Percentiles rank a stretch among this genome's conserved stretches.
Evolutionary conservation across 2,888 invertebrate species (phyloP).

Genomic region (Melanostoma scalare): DNA sequence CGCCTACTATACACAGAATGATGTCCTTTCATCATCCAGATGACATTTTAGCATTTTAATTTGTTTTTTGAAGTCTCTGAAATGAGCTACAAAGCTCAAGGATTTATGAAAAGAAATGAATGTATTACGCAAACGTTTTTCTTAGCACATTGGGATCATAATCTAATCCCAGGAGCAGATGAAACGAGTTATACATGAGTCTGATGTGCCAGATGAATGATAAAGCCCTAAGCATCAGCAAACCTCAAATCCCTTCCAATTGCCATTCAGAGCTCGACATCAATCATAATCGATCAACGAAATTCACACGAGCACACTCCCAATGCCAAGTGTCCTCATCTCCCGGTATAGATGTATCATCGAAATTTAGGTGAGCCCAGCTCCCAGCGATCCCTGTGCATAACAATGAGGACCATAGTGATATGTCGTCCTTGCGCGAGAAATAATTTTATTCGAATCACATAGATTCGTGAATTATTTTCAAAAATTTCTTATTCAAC

Average conservation of each 20-base stretch:
- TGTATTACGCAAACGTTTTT: conserved; percentile 7
- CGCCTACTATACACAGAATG: conserved; percentile 41
- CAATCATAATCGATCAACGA: conserved; percentile 73
- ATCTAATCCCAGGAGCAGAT: conserved; percentile 51
- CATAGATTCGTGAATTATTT: conserved; percentile 60
- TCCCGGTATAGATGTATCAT: conserved; percentile 17
- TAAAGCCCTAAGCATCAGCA: conserved; percentile 20
- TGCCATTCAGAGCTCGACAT: conserved; percentile 60
- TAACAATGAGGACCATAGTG: conserved; percentile 56
- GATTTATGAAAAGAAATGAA: neutral
- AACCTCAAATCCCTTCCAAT: conserved; percentile 50
- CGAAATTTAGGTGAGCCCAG: conserved; percentile 43
- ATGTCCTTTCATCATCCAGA: conserved; percentile 59
- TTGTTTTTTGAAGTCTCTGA: conserved; percentile 46
- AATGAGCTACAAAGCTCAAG: neutral
- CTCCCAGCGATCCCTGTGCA: conserved; percentile 46
- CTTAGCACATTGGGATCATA: conserved; percentile 31
- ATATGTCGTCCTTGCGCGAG: conserved; percentile 51
- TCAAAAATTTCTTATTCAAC: conserved; percentile 44
- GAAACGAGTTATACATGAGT: conserved; percentile 47
- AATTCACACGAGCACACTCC: conserved; percentile 62
- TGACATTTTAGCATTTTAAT: conserved; percentile 60
- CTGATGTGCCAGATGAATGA: conserved; percentile 53
- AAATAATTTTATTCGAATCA: conserved; percentile 69
- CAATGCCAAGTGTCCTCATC: conserved; percentile 2